Evolutionary conservation across 2,797 vertebrate species (phyloP).

Genomic region (Spondyliosoma cantharus): DNA sequence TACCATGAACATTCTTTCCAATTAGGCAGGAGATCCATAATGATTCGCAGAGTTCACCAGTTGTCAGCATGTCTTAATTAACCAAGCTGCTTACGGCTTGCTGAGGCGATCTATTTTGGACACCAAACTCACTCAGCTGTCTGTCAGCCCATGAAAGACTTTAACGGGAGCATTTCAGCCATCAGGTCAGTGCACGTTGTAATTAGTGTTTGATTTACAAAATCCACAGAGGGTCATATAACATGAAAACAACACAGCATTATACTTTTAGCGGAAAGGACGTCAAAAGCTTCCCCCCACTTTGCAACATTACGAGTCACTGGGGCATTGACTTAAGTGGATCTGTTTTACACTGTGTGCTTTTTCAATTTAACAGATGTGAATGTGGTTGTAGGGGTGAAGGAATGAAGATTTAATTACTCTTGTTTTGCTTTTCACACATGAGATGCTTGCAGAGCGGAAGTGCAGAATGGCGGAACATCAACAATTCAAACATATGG

Average conservation of each 20-base stretch:
- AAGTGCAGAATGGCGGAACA: conserved; percentile 49
- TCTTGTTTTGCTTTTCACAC: conserved; percentile 76
- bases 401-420: conserved; percentile 79
- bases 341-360: conserved; percentile 69
- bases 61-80: conserved; percentile 89
- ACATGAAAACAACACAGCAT: conserved; percentile 62
- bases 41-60: conserved; percentile 82
- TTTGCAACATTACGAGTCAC: conserved; percentile 50
- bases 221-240: conserved; percentile 65
- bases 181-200: conserved; percentile 88
- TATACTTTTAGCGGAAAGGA: conserved; percentile 44
- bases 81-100: conserved; percentile 82
- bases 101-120: conserved; percentile 85
- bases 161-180: conserved; percentile 84
- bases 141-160: conserved; percentile 82
- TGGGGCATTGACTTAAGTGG: conserved; percentile 64
- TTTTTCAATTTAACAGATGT: conserved; percentile 71
- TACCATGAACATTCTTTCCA: conserved; percentile 80
- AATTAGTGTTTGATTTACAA: conserved; percentile 83
- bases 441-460: conserved; percentile 50
- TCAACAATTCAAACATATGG: conserved; percentile 51
- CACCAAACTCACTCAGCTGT: conserved; percentile 75
- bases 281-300: conserved; percentile 24
- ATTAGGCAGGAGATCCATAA: conserved; percentile 86
- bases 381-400: conserved; percentile 57